Evolutionary conservation across 2,797 vertebrate species (phyloP).

Genomic region (Luscinia megarhynchos): DNA sequence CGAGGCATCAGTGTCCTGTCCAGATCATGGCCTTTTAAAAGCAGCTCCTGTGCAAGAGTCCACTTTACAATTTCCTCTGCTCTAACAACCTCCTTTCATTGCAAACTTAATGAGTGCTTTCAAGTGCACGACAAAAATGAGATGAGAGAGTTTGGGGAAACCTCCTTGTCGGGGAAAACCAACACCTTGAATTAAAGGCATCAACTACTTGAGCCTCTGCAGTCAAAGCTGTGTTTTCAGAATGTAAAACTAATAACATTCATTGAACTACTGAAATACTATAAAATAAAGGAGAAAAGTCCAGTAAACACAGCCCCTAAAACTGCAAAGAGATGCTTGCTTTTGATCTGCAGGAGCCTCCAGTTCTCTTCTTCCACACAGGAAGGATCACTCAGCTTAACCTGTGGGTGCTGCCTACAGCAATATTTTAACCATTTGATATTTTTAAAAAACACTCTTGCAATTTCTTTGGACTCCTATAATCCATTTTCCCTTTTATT

Average conservation of each 20-base stretch:
- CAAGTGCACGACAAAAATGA: conserved; percentile 1
- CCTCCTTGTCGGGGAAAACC: conserved; percentile 25
- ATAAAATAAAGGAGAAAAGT: conserved; percentile 42
- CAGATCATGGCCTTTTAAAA: conserved; percentile 11
- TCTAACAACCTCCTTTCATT: conserved; percentile 39
- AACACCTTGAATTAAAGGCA: conserved; percentile 43
- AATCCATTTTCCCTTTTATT: not conserved
- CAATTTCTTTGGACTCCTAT: not conserved
- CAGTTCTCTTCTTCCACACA: not conserved
- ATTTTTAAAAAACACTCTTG: not conserved
- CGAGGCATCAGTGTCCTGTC: not conserved
- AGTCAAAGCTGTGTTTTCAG: conserved; percentile 52
- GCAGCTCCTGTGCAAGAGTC: not conserved
- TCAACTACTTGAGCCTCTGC: not conserved
- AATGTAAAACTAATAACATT: not conserved
- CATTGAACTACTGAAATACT: not conserved
- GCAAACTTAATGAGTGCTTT: conserved; percentile 41
- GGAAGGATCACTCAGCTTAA: not conserved
- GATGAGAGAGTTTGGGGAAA: conserved; percentile 54
- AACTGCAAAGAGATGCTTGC: conserved; percentile 4
- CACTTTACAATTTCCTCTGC: conserved; percentile 46
- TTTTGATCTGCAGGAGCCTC: conserved; percentile 37
- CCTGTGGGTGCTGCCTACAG: not conserved
- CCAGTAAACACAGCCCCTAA: conserved; percentile 31
- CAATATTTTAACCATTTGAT: conserved; percentile 15